phyloP scores from a whole-genome alignment of 1,140 invertebrate species.

The Homarus americanus region DNA sequence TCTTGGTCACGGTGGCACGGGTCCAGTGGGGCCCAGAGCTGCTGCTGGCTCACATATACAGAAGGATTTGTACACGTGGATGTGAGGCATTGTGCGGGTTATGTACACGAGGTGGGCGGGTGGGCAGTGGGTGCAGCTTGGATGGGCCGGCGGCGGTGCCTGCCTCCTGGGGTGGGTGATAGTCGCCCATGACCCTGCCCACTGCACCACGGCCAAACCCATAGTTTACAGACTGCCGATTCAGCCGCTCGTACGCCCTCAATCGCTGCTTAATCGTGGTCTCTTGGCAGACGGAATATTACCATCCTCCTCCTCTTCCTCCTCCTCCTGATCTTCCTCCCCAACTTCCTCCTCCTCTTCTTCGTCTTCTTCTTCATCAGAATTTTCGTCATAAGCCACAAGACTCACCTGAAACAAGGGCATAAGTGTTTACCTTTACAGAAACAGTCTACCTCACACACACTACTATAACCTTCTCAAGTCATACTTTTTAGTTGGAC shows the following conservation, averaged over 20 bases:
- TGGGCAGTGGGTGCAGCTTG: constrained; percentile 29
- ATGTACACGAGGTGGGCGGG: constrained; percentile 54
- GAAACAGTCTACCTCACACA: too few relatives aligned
- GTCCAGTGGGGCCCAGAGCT: constrained; percentile 39
- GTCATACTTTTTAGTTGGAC: too few relatives aligned
- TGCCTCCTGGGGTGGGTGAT: constrained; percentile 4
- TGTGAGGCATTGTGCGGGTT: constrained; percentile 62
- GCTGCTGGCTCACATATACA: constrained; percentile 56
- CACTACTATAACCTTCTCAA: too few relatives aligned
- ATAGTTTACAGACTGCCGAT: constrained; percentile 36
- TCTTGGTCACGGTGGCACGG: constrained; percentile 54
- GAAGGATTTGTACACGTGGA: constrained; percentile 62
- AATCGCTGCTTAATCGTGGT: constrained; percentile 50
- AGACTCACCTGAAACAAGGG: constrained; percentile 89
- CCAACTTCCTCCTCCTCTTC: constrained; percentile 80
- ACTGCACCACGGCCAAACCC: constrained; percentile 50
- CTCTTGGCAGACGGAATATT: constrained; percentile 55
- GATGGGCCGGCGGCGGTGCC: constrained; percentile 30
- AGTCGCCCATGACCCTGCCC: constrained; percentile 19
- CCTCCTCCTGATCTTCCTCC: constrained; percentile 57
- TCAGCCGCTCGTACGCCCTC: constrained; percentile 29
- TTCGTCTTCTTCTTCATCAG: constrained; percentile 94
- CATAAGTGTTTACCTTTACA: too few relatives aligned
- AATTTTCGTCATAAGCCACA: constrained; percentile 97
- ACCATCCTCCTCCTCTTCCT: constrained; percentile 52